Percentiles rank a stretch among this genome's conserved stretches.
These are phyloP conservation scores for Aelia acuminata DNA, from an alignment of 2,888 invertebrate species.

Conservation along the genomic window DNA sequence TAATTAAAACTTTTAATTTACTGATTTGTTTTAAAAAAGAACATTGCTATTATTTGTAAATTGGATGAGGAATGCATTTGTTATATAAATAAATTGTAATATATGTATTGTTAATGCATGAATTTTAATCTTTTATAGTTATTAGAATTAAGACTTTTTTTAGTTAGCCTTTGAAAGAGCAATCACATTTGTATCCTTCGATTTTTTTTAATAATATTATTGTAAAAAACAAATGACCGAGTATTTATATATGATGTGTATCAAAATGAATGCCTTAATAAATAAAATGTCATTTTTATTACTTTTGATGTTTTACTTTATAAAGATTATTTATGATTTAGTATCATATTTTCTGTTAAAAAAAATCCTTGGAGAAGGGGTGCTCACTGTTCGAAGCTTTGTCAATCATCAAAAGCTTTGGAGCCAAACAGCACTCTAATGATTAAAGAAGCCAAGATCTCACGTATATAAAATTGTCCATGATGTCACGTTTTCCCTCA, in stretches of 20 bases:
- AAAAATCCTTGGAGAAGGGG: not conserved
- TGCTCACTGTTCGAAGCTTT: too few species aligned
- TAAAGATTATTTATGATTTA: not conserved
- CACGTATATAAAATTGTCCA: too few species aligned
- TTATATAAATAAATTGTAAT: slow-evolving; percentile 25
- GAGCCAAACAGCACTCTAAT: too few species aligned
- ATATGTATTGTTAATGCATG: slow-evolving; percentile 17
- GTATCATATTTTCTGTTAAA: too few species aligned
- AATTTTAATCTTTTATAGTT: not conserved
- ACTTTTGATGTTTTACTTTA: not conserved
- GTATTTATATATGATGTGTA: slow-evolving; percentile 8
- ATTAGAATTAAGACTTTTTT: slow-evolving; percentile 1
- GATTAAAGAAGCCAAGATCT: too few species aligned
- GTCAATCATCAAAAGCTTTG: too few species aligned
- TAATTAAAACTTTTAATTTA: not conserved
- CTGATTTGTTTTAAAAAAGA: slow-evolving; percentile 1
- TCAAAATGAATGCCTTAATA: not conserved
- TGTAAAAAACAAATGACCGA: not conserved
- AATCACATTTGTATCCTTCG: slow-evolving; percentile 4
- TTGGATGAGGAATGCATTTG: not conserved
- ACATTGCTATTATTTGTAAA: not conserved
- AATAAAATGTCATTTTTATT: not conserved
- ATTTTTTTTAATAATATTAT: slow-evolving; percentile 14
- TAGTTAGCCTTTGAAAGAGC: not conserved
- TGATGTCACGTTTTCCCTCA: too few species aligned